These are phyloP conservation scores for Cheilosia scutellata DNA, from an alignment of 2,888 invertebrate species.

Conservation along the genomic window DNA sequence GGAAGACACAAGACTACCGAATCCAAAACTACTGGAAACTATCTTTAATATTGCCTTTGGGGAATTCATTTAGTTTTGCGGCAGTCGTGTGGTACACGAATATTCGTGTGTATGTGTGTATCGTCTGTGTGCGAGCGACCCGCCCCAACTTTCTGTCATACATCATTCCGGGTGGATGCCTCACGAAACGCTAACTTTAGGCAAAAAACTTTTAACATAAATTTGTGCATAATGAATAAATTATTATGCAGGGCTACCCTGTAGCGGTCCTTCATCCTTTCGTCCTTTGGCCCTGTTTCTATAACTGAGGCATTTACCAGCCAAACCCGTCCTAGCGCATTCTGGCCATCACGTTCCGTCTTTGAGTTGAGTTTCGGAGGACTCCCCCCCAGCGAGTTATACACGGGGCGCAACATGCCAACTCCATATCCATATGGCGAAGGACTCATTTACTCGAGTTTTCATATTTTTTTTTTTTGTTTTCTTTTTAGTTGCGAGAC, in stretches of 20 bases:
- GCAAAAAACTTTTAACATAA: constrained; percentile 78
- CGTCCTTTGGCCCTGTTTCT: constrained; percentile 56
- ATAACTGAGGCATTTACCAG: constrained; percentile 11
- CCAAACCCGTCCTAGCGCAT: constrained; percentile 9
- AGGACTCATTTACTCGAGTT: constrained; percentile 64
- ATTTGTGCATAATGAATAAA: constrained; percentile 79
- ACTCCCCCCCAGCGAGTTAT: constrained; percentile 3
- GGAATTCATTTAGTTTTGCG: constrained; percentile 71
- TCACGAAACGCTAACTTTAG: constrained; percentile 72
- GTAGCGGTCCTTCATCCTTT: constrained; percentile 38
- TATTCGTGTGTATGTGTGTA: constrained; percentile 19
- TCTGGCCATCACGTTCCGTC: constrained; percentile 57
- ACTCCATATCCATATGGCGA: constrained; percentile 36
- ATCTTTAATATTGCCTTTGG: constrained; percentile 69
- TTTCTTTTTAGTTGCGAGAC: constrained; percentile 49
- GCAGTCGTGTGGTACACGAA: constrained; percentile 28
- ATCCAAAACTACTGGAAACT: constrained; percentile 67
- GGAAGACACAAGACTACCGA: constrained; percentile 60
- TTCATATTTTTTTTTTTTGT: constrained; percentile 27
- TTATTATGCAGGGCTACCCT: constrained; percentile 75
- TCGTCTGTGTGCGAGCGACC: constrained; percentile 41
- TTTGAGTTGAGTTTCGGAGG: constrained; percentile 51
- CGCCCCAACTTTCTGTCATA: constrained; percentile 73
- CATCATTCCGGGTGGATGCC: constrained; percentile 74
- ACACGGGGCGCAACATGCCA: constrained; percentile 11